These are phyloP conservation scores for Sebastes glaucus DNA, from an alignment of 2,797 vertebrate genomes.

Conservation along the genomic window DNA sequence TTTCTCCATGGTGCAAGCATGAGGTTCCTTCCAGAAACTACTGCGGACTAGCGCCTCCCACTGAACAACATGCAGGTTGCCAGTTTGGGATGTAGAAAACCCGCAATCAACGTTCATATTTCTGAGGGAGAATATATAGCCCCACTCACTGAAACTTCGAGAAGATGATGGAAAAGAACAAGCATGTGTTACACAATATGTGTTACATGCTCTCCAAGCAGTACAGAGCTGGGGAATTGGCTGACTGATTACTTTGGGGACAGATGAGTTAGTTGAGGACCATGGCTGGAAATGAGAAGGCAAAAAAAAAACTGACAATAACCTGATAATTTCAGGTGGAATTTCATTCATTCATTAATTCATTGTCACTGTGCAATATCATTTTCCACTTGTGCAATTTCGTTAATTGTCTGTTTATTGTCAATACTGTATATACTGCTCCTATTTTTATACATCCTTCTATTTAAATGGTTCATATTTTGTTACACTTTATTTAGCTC, in stretches of 20 bases:
- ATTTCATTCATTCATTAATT: too few species aligned
- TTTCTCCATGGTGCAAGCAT: conserved; percentile 85
- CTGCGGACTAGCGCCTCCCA: conserved; percentile 77
- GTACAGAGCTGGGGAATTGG: neutral
- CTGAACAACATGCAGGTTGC: conserved; percentile 64
- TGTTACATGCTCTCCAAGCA: neutral
- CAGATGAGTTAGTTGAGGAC: neutral
- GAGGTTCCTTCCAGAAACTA: conserved; percentile 88
- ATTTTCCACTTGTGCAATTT: too few species aligned
- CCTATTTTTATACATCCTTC: too few species aligned
- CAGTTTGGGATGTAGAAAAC: conserved; percentile 46
- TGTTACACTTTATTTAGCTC: too few species aligned
- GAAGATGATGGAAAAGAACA: conserved; percentile 15
- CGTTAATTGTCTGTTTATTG: too few species aligned
- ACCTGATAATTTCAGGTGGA: too few species aligned
- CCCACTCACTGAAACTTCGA: conserved; percentile 25
- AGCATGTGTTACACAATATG: neutral
- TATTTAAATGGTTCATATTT: too few species aligned
- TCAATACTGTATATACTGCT: too few species aligned
- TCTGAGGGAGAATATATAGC: neutral
- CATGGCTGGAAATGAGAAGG: neutral
- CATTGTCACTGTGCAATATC: too few species aligned
- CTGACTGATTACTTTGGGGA: neutral
- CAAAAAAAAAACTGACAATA: neutral
- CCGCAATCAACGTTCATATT: neutral